These are phyloP conservation scores for Drosophila lowei DNA, from an alignment of 1,140 invertebrate genomes.

Conservation along the genomic window DNA sequence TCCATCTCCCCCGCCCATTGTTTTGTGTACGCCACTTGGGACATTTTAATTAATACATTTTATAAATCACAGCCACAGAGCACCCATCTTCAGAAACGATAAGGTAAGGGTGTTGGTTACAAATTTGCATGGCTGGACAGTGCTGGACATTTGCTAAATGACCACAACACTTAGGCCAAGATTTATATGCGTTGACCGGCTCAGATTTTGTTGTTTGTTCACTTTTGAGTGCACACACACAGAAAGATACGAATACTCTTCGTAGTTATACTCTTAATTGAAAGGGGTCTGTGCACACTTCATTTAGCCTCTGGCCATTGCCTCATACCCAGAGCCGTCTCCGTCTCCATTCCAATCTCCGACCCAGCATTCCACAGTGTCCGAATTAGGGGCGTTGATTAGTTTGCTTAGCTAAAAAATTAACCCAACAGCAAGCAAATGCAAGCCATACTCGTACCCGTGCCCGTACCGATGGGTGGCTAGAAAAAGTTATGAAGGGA, in stretches of 20 bases:
- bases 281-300: constrained; percentile 66
- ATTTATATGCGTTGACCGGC: constrained; percentile 48
- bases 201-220: constrained; percentile 66
- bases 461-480: constrained; percentile 1
- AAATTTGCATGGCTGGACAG: constrained; percentile 75
- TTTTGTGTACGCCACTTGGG: constrained; percentile 31
- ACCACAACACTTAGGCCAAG: constrained; percentile 77
- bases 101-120: constrained; percentile 27
- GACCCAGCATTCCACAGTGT: constrained; percentile 21
- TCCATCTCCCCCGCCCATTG: background rate
- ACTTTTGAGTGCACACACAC: constrained; percentile 64
- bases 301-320: constrained; percentile 65
- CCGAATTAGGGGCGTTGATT: constrained; percentile 70
- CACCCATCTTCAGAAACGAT: constrained; percentile 35
- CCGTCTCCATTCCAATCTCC: background rate
- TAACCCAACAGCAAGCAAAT: constrained; percentile 22
- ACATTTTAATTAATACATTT: constrained; percentile 77
- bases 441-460: constrained; percentile 33
- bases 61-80: constrained; percentile 57
- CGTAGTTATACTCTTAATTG: constrained; percentile 9
- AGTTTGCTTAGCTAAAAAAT: constrained; percentile 72
- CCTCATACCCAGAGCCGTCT: constrained; percentile 16
- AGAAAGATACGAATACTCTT: background rate
- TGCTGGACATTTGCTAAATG: constrained; percentile 77
- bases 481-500: constrained; percentile 40